Percentiles rank a stretch among this genome's conserved stretches.
phyloP scores from a whole-genome alignment of 2,888 invertebrate genomes.

The Gibbula magus region DNA sequence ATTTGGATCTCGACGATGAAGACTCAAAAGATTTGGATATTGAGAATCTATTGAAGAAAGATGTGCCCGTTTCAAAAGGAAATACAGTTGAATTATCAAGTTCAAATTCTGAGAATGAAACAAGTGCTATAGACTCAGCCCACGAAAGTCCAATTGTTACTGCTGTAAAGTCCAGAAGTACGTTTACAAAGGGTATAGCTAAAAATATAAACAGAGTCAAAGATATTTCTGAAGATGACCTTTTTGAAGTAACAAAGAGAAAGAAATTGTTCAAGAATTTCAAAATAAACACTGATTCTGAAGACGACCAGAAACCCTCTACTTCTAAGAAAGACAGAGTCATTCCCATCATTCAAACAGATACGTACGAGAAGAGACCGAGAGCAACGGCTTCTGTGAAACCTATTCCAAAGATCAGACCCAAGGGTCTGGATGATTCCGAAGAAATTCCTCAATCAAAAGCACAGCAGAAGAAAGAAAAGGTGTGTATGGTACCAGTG shows the following conservation, averaged over 20 bases:
- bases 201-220: not conserved
- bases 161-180: not conserved
- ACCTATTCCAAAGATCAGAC: not conserved
- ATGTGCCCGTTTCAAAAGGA: not conserved
- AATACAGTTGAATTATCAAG: not conserved
- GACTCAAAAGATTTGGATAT: not conserved
- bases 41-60: not conserved
- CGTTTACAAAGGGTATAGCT: not conserved
- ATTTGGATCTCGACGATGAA: not conserved
- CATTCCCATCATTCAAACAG: not conserved
- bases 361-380: not conserved
- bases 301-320: not conserved
- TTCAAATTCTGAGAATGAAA: not conserved
- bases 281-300: not conserved
- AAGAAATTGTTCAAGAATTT: not conserved
- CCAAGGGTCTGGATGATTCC: not conserved
- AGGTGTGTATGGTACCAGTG: no score
- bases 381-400: not conserved
- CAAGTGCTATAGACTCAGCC: not conserved
- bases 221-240: not conserved
- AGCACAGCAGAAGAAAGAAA: not conserved
- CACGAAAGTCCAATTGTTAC: not conserved
- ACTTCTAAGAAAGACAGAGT: not conserved
- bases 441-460: not conserved
- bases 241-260: not conserved